These are phyloP conservation scores for Arctia plantaginis DNA, from an alignment of 2,888 invertebrate genomes.

Conservation along the genomic window DNA sequence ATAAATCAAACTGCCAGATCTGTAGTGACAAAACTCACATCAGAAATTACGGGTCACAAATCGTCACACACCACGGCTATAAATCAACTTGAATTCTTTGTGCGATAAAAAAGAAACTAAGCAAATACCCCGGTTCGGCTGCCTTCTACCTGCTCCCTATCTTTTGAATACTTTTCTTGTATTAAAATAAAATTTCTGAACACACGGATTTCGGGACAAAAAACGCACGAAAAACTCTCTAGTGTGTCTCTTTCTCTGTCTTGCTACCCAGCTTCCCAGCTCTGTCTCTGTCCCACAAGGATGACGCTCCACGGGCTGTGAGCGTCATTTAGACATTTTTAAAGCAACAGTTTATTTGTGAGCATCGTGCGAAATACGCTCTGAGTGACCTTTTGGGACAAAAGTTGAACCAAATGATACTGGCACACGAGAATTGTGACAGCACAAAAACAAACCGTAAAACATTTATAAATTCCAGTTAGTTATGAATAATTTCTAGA, in stretches of 20 bases:
- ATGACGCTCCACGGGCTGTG: constrained; percentile 66
- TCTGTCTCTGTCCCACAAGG: constrained; percentile 68
- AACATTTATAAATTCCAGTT: constrained; percentile 78
- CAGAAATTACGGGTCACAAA: constrained; percentile 85
- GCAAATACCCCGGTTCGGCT: constrained; percentile 78
- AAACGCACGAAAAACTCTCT: constrained; percentile 82
- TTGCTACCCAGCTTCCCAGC: constrained; percentile 27
- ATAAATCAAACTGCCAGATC: constrained; percentile 78
- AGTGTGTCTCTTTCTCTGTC: constrained; percentile 66
- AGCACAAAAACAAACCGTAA: constrained; percentile 65
- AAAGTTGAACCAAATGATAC: constrained; percentile 42
- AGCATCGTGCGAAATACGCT: constrained; percentile 53
- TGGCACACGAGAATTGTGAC: constrained; percentile 52
- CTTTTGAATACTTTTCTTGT: constrained; percentile 84
- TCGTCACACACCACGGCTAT: constrained; percentile 81
- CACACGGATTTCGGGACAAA: constrained; percentile 82
- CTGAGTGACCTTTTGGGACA: constrained; percentile 42
- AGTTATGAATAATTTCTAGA: constrained; percentile 80
- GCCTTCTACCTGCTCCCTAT: constrained; percentile 83
- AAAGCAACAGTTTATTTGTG: constrained; percentile 60
- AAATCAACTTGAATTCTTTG: constrained; percentile 84
- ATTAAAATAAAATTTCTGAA: constrained; percentile 85
- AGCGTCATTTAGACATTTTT: constrained; percentile 72
- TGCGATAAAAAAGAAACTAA: constrained; percentile 78
- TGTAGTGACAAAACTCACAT: constrained; percentile 84